Conservation (phyloP, 2,113 vertebrate species). For the Pterophyllum scalare region DNA sequence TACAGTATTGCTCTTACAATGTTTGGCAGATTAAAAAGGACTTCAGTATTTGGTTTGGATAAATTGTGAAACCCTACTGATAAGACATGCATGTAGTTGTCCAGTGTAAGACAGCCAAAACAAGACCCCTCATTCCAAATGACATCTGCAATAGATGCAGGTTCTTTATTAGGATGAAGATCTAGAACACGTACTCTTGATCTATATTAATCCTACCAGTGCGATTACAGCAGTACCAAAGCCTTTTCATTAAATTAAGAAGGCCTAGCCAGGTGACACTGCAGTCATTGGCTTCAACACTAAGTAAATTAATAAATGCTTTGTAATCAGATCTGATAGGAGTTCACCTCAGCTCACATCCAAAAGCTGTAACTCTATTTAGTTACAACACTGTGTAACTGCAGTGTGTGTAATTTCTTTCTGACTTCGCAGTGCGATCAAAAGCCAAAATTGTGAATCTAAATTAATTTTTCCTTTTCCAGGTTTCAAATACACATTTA, state of each 20-base stretch:
- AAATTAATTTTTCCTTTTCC: not conserved
- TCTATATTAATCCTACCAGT: conserved; percentile 31
- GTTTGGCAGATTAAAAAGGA: conserved; percentile 10
- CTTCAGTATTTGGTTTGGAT: not conserved
- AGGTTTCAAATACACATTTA: not conserved
- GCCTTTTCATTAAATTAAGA: conserved; percentile 15
- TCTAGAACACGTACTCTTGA: conserved; percentile 8
- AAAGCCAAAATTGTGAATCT: not conserved
- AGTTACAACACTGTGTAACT: not conserved
- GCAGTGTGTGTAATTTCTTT: not conserved
- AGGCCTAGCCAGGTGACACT: not conserved
- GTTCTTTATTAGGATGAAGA: not conserved
- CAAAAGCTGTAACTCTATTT: not conserved
- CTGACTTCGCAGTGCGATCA: not conserved
- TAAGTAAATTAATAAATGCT: conserved; percentile 1
- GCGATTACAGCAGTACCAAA: conserved; percentile 36
- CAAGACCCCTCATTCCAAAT: not conserved
- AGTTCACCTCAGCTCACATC: not conserved
- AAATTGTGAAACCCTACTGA: not conserved
- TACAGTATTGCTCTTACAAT: conserved; percentile 15
- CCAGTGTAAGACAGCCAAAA: not conserved
- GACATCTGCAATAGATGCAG: conserved; percentile 8
- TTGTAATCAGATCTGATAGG: not conserved
- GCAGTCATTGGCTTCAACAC: not conserved
- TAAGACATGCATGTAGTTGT: not conserved